phyloP scores from a whole-genome alignment of 2,113 vertebrate genomes.

The Aviceda subcristata region DNA sequence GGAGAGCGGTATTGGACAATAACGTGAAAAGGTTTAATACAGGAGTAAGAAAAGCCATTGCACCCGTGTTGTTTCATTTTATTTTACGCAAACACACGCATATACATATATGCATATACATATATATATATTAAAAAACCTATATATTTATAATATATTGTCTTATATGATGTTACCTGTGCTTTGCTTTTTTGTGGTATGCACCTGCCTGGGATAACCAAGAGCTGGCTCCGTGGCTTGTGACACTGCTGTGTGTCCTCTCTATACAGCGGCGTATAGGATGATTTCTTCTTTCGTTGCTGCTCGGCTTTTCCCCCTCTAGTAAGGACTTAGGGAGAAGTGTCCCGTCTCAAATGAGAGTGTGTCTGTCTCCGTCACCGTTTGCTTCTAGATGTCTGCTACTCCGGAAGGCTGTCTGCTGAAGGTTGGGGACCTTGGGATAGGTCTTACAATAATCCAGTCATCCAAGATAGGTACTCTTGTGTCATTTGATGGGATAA shows the following conservation, averaged over 20 bases:
- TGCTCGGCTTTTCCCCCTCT: background rate
- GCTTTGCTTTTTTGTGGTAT: background rate
- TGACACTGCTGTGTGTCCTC: background rate
- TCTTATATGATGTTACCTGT: background rate
- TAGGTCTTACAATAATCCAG: background rate
- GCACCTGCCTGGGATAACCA: background rate
- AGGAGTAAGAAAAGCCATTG: background rate
- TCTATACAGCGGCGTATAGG: fast-evolving
- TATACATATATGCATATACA: no score
- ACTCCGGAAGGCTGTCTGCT: background rate
- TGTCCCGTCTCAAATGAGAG: background rate
- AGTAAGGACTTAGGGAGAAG: background rate
- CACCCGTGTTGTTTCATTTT: background rate
- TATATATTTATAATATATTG: background rate
- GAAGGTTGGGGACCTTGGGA: background rate
- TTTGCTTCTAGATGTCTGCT: background rate
- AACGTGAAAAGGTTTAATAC: background rate
- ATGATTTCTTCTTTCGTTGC: background rate
- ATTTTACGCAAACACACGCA: background rate
- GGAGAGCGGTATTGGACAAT: background rate
- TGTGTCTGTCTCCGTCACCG: background rate
- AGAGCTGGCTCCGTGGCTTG: background rate
- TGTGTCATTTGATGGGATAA: background rate
- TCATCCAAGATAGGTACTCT: background rate
- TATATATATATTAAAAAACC: no score